Percentiles rank a stretch among this genome's conserved stretches.
These are phyloP conservation scores for Eretmocerus hayati DNA, from an alignment of 2,888 invertebrate genomes.

Conservation along the genomic window DNA sequence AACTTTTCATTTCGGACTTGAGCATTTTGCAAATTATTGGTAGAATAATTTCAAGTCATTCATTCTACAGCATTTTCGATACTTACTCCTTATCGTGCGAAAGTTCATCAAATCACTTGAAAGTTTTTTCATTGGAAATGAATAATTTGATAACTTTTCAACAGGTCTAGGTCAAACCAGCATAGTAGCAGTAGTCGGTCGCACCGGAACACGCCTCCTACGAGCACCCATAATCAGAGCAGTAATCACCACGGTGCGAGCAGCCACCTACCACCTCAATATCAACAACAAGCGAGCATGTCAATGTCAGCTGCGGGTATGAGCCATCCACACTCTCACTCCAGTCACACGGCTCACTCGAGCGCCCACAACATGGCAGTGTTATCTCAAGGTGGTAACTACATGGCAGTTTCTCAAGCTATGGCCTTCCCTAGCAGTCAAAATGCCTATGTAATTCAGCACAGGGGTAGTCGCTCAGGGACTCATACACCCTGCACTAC, in stretches of 20 bases:
- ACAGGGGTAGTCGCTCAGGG: conserved; percentile 43
- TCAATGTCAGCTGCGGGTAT: conserved; percentile 34
- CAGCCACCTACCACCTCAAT: conserved; percentile 37
- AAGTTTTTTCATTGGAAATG: background rate
- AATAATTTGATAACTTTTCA: background rate
- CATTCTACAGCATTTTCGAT: no score
- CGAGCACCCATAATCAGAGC: conserved; percentile 30
- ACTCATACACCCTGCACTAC: conserved; percentile 42
- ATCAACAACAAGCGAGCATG: conserved; percentile 39
- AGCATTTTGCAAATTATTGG: background rate
- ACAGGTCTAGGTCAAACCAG: conserved; percentile 38
- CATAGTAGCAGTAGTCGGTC: conserved; percentile 34
- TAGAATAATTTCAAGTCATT: background rate
- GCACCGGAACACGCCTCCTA: conserved; percentile 40
- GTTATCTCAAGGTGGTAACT: conserved; percentile 53
- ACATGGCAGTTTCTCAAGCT: conserved; percentile 53
- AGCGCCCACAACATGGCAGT: conserved; percentile 49
- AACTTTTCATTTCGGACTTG: background rate
- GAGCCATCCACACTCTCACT: conserved; percentile 38
- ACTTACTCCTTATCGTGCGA: no score
- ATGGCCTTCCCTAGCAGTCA: conserved; percentile 60
- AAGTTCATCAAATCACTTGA: background rate
- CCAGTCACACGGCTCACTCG: conserved; percentile 39
- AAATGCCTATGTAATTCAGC: conserved; percentile 62
- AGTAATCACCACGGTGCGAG: conserved; percentile 8